Percentiles rank a stretch among this genome's conserved stretches.
phyloP scores from a whole-genome alignment of 2,888 invertebrate species.

The Drosophila mayaguana region DNA sequence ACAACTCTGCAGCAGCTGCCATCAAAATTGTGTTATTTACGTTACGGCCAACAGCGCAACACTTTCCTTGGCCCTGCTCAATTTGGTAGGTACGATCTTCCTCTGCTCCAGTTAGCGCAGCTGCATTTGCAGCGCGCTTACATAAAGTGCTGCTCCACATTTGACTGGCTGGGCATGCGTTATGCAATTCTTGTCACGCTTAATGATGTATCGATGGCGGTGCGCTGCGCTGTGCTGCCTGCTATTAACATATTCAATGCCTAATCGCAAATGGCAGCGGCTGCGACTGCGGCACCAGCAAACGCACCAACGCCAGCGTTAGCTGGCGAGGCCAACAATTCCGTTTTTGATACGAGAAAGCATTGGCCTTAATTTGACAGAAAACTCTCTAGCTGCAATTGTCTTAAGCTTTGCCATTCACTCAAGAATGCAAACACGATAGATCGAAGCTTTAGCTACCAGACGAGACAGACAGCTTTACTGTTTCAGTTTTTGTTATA shows the following conservation, averaged over 20 bases:
- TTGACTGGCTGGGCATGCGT: conserved; percentile 39
- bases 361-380: conserved; percentile 63
- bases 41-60: conserved; percentile 4
- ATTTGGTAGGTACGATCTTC: conserved; percentile 43
- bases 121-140: conserved; percentile 38
- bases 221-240: conserved; percentile 6
- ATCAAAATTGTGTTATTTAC: background rate
- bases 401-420: conserved; percentile 74
- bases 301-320: background rate
- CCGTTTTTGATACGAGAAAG: conserved; percentile 35
- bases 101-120: conserved; percentile 13
- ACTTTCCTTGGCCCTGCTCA: conserved; percentile 20
- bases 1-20: conserved; percentile 14
- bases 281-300: background rate
- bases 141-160: conserved; percentile 68
- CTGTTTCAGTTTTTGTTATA: too few relatives aligned
- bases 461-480: conserved; percentile 8
- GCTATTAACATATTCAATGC: conserved; percentile 73
- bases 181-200: conserved; percentile 54
- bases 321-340: conserved; percentile 22
- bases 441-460: conserved; percentile 5
- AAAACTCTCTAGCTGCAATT: conserved; percentile 17
- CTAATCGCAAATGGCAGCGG: conserved; percentile 60
- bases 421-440: conserved; percentile 14
- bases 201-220: conserved; percentile 65